Evolutionary conservation across 2,888 invertebrate species (phyloP), one percentile per base, ranked within the genome.

Genomic region (Ornithoptera priamus): DNA sequence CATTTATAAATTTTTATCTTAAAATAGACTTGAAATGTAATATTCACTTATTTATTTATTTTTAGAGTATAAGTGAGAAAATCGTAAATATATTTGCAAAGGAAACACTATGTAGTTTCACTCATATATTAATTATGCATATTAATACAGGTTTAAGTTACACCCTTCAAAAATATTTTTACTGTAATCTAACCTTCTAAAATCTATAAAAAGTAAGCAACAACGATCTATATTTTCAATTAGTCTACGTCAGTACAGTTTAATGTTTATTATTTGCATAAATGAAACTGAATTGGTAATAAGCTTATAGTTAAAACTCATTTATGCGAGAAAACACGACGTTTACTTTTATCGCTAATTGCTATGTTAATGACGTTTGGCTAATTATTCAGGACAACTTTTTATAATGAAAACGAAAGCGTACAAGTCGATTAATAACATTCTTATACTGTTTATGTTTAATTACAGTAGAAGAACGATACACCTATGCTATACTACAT

Each of bases 261-360:
- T 24, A 58, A 58, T 58, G 58, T 58, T 22, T 58, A 22, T 58
- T 58, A 58, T 58, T 58, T 58, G 58, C 58, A 24, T 58, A 58
- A 58, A 58, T 58, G 24, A 58, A 58, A 24, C 10, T 58, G 24
- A 58, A 58, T 58, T 24, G 20, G 24, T 58, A 58, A 58, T 24
- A 15, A n/a, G 24, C 20, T 58, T 58, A 24, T 24, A 58, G 24
- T 58, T 20, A 58, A 58, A 24, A 15, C 20, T 58, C 24, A 24
- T 24, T 22, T 53, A 24, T 58, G n/a, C 20, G 58, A 22, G 22
- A 22, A 58, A n/a, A 58, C 17, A n/a, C 39, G 8, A n/a, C 10
- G 18, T 61, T 61, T 61, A 30, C 2, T 61, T 61, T 20, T 42
- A 61, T 61, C n/a, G 58, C 53, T 53, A n/a, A n/a, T 53, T 53